phyloP scores from a whole-genome alignment of 2,888 invertebrate species.

The Limnephilus marmoratus region DNA sequence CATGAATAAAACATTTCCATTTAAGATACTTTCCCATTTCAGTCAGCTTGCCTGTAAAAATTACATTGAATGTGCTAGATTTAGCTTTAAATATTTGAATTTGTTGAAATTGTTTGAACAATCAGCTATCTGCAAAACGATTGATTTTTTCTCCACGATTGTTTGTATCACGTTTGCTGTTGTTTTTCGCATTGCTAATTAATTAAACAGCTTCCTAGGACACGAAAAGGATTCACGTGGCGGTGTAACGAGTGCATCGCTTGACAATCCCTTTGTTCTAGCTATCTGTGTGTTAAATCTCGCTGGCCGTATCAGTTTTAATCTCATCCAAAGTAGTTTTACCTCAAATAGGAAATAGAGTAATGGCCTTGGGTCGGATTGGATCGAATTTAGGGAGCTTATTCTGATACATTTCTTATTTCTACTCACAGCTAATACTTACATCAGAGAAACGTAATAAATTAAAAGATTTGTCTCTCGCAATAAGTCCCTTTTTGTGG shows the following conservation, averaged over 20 bases:
- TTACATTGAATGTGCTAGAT: background rate
- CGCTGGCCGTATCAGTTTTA: background rate
- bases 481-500: background rate
- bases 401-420: background rate
- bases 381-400: background rate
- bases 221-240: background rate
- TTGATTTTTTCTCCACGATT: background rate
- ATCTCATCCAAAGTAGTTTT: background rate
- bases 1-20: background rate
- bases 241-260: background rate
- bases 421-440: background rate
- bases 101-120: too few species aligned
- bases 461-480: background rate
- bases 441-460: background rate
- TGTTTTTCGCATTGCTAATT: background rate
- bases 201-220: background rate
- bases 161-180: background rate
- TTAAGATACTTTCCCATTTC: background rate
- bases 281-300: background rate
- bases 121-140: background rate
- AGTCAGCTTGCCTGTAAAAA: background rate
- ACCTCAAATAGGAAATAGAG: background rate
- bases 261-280: background rate
- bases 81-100: background rate
- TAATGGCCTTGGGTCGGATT: background rate